These are phyloP conservation scores for Kuschelorhynchus macadamiae DNA, from an alignment of 2,888 invertebrate genomes.

Conservation along the genomic window DNA sequence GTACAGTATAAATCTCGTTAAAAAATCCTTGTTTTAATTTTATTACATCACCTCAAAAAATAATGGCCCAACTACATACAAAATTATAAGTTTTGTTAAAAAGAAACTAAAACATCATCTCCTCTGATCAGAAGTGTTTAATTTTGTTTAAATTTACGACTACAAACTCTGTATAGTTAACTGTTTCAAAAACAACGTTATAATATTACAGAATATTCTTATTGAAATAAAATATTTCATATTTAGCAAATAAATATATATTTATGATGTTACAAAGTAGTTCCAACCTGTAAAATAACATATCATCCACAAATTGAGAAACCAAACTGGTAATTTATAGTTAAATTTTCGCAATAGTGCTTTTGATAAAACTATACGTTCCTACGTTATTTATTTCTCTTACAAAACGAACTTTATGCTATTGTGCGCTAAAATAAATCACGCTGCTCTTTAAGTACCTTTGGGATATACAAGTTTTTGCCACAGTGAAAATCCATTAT, in stretches of 20 bases:
- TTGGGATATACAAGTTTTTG: slow-evolving; percentile 51
- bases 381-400: slow-evolving; percentile 46
- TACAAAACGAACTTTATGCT: slow-evolving; percentile 49
- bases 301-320: slow-evolving; percentile 46
- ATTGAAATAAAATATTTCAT: not conserved
- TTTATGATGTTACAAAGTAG: not conserved
- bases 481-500: slow-evolving; percentile 50
- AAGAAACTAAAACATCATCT: not conserved
- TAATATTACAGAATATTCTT: not conserved
- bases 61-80: too few relatives aligned
- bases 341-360: slow-evolving; percentile 39
- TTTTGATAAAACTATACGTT: slow-evolving; percentile 39
- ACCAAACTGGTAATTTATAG: slow-evolving; percentile 41
- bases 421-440: slow-evolving; percentile 49
- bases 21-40: too few relatives aligned
- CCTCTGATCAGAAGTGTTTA: too few relatives aligned
- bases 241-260: not conserved
- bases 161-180: too few relatives aligned
- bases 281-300: not conserved
- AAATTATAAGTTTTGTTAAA: too few relatives aligned
- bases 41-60: too few relatives aligned
- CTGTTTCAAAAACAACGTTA: too few relatives aligned
- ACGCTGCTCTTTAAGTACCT: slow-evolving; percentile 51
- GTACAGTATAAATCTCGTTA: too few relatives aligned
- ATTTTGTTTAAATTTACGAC: too few relatives aligned